Conservation (phyloP, 2,888 invertebrate genomes). For the Microchrysa polita region DNA sequence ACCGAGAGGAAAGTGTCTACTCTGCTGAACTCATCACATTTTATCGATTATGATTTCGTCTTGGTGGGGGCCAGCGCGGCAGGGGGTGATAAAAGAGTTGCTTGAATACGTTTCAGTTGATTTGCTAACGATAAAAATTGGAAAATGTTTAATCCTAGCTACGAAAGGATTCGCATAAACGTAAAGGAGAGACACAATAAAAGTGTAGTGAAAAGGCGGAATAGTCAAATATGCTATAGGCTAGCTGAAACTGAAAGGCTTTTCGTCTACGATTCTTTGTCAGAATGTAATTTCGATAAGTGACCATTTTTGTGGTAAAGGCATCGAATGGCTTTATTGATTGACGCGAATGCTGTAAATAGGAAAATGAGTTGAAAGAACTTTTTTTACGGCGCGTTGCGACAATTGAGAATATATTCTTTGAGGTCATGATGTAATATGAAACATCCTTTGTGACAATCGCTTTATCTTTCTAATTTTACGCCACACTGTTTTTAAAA, state of each 20-base stretch:
- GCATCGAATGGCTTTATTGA: not conserved
- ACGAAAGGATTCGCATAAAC: not conserved
- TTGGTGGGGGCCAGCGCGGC: not conserved
- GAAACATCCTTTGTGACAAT: no score
- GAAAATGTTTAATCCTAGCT: constrained; percentile 16
- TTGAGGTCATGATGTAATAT: no score
- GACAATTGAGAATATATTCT: not conserved
- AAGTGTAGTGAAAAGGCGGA: not conserved
- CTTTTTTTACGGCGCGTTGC: not conserved
- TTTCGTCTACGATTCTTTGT: not conserved
- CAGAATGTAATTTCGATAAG: not conserved
- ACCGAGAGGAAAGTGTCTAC: constrained; percentile 1
- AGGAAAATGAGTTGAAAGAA: not conserved
- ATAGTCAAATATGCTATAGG: not conserved
- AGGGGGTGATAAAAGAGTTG: not conserved
- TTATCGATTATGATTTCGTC: constrained; percentile 23
- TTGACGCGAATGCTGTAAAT: not conserved
- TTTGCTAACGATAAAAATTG: constrained; percentile 8
- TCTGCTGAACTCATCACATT: constrained; percentile 30
- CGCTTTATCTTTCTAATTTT: no score
- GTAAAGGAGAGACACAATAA: not conserved
- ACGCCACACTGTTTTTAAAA: no score
- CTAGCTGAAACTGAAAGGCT: not conserved
- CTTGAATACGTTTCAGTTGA: constrained; percentile 6
- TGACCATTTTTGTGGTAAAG: not conserved